These are phyloP conservation scores for Caracal caracal DNA, from an alignment of 2,113 vertebrate genomes.

Conservation along the genomic window DNA sequence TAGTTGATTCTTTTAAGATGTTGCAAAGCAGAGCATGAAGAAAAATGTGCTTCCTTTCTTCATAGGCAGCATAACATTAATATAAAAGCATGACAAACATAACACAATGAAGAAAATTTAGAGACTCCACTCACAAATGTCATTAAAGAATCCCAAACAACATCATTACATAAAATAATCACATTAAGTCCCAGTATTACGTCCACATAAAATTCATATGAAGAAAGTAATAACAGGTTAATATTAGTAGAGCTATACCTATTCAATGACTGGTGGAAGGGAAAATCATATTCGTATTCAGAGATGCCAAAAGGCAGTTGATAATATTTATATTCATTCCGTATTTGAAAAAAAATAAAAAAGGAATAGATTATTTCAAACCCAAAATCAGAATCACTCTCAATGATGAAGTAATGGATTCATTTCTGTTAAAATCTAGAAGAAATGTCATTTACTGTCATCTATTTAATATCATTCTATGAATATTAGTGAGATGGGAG, in stretches of 20 bases:
- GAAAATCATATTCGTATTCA: background rate
- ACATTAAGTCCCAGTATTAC: background rate
- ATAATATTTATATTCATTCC: background rate
- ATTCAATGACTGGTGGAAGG: background rate
- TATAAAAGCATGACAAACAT: background rate
- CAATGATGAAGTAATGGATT: background rate
- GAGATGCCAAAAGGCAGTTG: background rate
- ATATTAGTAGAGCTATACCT: background rate
- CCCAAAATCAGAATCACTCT: background rate
- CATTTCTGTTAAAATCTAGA: background rate
- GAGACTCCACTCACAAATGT: background rate
- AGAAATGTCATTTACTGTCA: background rate
- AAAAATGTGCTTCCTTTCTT: background rate
- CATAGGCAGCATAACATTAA: background rate
- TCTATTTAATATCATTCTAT: background rate
- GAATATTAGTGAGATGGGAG: background rate
- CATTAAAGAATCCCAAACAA: background rate
- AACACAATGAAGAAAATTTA: background rate
- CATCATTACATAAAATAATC: background rate
- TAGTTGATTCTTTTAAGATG: background rate
- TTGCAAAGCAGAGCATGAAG: background rate
- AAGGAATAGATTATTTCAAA: conserved; percentile 6
- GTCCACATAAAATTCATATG: background rate
- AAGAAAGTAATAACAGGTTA: background rate
- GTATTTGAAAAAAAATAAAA: background rate